Evolutionary conservation across 2,888 invertebrate species (phyloP).

Genomic region (Aphidius colemani): DNA sequence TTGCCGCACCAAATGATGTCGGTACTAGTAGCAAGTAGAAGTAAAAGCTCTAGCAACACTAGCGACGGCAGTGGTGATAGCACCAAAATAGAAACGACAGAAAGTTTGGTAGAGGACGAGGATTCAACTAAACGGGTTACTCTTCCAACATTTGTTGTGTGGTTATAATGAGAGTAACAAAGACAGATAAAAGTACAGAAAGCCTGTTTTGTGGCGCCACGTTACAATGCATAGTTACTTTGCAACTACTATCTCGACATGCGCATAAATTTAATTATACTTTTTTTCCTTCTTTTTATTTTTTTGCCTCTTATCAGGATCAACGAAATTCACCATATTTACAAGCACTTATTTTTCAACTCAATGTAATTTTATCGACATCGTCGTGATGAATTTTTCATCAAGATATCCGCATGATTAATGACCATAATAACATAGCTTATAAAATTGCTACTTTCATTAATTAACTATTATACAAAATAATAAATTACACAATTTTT

Average conservation of each 20-base stretch:
- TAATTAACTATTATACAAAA: too few relatives aligned
- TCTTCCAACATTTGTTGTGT: constrained; percentile 39
- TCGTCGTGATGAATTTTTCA: constrained; percentile 5
- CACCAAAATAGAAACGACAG: constrained; percentile 38
- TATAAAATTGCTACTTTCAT: too few relatives aligned
- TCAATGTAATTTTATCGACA: neutral
- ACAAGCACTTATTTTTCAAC: neutral
- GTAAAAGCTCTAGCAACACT: constrained; percentile 6
- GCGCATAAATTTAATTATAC: constrained; percentile 10
- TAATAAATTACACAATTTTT: too few relatives aligned
- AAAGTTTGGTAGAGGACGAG: constrained; percentile 25
- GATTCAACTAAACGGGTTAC: constrained; percentile 17
- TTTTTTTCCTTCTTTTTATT: neutral
- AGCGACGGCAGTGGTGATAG: constrained; percentile 40
- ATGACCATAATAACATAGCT: too few relatives aligned
- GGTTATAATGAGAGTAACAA: constrained; percentile 37
- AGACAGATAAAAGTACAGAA: constrained; percentile 25
- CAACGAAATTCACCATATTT: constrained; percentile 2
- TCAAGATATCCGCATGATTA: constrained; percentile 6
- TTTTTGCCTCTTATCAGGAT: neutral
- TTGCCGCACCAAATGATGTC: constrained; percentile 25
- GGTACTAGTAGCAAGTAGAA: neutral
- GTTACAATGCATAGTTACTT: constrained; percentile 24
- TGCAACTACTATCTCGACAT: constrained; percentile 20
- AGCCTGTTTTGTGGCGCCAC: constrained; percentile 33